A percentile compares a stretch with the other conserved stretches of the same genome.
Conservation (phyloP, 1,140 invertebrate genomes). For the Homarus americanus region DNA sequence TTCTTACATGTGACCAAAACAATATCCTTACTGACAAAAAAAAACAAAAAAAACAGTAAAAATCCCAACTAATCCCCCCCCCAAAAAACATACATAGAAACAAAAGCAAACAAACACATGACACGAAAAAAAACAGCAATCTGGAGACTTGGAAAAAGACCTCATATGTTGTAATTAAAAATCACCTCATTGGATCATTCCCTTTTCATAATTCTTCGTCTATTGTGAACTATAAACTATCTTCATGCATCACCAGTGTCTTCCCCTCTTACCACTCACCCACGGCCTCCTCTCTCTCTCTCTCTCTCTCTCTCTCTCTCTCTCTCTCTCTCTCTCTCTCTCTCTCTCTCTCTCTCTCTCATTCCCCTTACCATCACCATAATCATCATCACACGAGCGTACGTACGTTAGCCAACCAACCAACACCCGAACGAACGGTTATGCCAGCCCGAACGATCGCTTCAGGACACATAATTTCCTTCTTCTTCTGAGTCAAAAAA, state of each 20-base stretch:
- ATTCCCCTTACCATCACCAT: too few species aligned
- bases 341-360: neutral
- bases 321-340: neutral
- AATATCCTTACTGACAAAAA: too few species aligned
- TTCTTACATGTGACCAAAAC: too few species aligned
- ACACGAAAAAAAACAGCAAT: too few species aligned
- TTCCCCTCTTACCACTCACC: neutral
- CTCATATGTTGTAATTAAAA: conserved; percentile 35
- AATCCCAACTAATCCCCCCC: too few species aligned
- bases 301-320: neutral
- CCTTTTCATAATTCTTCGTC: neutral
- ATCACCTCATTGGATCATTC: conserved; percentile 9
- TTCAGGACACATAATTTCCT: conserved; percentile 9
- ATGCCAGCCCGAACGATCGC: neutral
- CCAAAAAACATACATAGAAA: too few species aligned
- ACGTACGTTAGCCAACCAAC: too few species aligned
- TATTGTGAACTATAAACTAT: neutral
- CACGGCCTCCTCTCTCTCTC: neutral
- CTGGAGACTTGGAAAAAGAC: neutral
- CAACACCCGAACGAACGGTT: neutral
- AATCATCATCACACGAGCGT: too few species aligned
- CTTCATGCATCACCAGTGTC: neutral
- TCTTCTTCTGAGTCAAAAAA: conserved; percentile 23
- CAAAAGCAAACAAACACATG: too few species aligned
- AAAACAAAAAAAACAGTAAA: too few species aligned